phyloP scores from a whole-genome alignment of 2,888 invertebrate genomes.

The Graphium colonna region DNA sequence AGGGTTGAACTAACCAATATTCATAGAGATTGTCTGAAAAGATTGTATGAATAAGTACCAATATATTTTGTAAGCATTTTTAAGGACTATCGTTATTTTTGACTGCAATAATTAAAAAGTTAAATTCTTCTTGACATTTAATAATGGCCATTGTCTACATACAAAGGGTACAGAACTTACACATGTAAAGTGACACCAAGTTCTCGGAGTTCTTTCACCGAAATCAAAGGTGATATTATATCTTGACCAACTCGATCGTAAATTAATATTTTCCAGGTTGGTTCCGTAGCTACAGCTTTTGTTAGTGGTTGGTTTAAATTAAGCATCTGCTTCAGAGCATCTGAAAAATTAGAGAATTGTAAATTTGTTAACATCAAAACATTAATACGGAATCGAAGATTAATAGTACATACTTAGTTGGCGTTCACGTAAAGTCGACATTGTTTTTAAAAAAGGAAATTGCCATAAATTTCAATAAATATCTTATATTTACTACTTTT shows the following conservation, averaged over 20 bases:
- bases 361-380: conserved; percentile 13
- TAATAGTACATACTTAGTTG: conserved; percentile 82
- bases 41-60: no score
- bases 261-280: conserved; percentile 97
- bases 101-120: no score
- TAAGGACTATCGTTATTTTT: no score
- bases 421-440: conserved; percentile 85
- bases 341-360: conserved; percentile 58
- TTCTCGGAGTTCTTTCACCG: conserved; percentile 96
- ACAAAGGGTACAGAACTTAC: conserved; percentile 80
- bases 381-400: conserved; percentile 10
- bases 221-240: conserved; percentile 97
- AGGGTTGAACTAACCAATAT: no score
- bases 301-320: conserved; percentile 92
- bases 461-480: conserved; percentile 39
- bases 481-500: not conserved
- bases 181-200: conserved; percentile 98
- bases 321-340: conserved; percentile 96
- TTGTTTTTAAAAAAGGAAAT: conserved; percentile 45
- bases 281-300: conserved; percentile 89
- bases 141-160: no score
- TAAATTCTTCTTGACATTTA: no score
- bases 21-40: no score
- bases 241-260: conserved; percentile 98
- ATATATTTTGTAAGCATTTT: no score